Percentiles rank a stretch among this genome's conserved stretches.
Evolutionary conservation across 2,888 invertebrate genomes (phyloP).

Genomic region (Caenorhabditis japonica): DNA sequence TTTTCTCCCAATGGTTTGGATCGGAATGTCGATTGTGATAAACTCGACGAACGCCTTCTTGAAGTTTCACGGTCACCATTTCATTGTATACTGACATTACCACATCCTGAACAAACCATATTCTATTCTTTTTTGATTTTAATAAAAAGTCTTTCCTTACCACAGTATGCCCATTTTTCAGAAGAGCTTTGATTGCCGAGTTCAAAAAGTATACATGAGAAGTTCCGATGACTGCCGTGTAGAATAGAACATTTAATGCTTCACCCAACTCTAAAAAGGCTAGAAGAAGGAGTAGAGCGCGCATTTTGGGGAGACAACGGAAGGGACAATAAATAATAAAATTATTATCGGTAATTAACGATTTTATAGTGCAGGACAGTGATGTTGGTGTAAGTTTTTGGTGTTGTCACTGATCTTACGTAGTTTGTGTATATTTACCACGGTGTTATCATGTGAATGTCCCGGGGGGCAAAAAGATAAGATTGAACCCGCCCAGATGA

Average conservation of each 20-base stretch:
- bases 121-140: neutral
- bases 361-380: too few species aligned
- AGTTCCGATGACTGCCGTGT: constrained; percentile 25
- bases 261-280: too few species aligned
- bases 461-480: too few species aligned
- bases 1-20: constrained; percentile 28
- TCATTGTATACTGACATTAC: neutral
- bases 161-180: constrained; percentile 20
- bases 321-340: too few species aligned
- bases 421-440: too few species aligned
- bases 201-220: constrained; percentile 25
- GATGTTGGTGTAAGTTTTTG: too few species aligned
- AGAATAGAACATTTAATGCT: constrained; percentile 16
- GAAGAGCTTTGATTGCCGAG: neutral
- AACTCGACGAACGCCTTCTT: neutral
- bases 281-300: too few species aligned
- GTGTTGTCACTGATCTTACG: too few species aligned
- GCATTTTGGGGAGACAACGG: too few species aligned
- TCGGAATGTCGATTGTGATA: constrained; percentile 15
- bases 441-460: too few species aligned
- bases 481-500: too few species aligned
- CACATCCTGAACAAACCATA: neutral
- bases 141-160: neutral
- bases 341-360: too few species aligned
- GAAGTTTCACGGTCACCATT: neutral